Evolutionary conservation across 2,797 vertebrate species (phyloP), one percentile per base, ranked within the genome.

Genomic region (Ctenosaura bakeri): DNA sequence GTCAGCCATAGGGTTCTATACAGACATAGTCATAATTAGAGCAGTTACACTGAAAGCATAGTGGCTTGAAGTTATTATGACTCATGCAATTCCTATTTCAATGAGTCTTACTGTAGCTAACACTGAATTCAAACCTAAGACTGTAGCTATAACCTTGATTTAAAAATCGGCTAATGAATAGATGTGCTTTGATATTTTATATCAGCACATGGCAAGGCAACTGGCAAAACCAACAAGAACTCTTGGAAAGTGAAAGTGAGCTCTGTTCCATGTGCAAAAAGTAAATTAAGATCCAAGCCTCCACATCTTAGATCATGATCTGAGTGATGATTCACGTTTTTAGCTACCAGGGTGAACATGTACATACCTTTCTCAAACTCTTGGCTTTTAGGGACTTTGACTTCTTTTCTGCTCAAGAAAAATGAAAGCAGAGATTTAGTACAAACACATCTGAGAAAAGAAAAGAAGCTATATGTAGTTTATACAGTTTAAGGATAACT

Each of bases 341-440:
- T 56, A 54, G 2, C 91, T 79, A 77, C 82, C 52, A 93, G 89
- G 20, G 4, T 71, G 62, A 78, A 71, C 8, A 83, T 97, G 94
- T 95, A 85, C 97, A 94, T 96, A 98, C 98, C 98, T 98, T 98
- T 93, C 93, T 98, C 89, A 94, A 97, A 82, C 85, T 93, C 94
- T 95, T 98, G 95, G 56, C 93, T 96, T 97, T 98, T 32, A 93
- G 94, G 29, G 94, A 93, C 93, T 97, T 98, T 83, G 96, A 96
- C 91, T 98, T 97, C 95, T 98, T 98, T 91, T 98, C 98, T 99
- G 97, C 88, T 73, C 54, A 94, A 88, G 46, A 83, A 93, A 94
- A 90, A 94, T 29, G 59, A 80, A 88, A 91, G 90, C 50, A 0
- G 0, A 76, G 22, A 0, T 35, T 95, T 89, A 94, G 88, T 78